These are phyloP conservation scores for Chaetops frenatus DNA, from an alignment of 2,113 vertebrate species.

Conservation along the genomic window DNA sequence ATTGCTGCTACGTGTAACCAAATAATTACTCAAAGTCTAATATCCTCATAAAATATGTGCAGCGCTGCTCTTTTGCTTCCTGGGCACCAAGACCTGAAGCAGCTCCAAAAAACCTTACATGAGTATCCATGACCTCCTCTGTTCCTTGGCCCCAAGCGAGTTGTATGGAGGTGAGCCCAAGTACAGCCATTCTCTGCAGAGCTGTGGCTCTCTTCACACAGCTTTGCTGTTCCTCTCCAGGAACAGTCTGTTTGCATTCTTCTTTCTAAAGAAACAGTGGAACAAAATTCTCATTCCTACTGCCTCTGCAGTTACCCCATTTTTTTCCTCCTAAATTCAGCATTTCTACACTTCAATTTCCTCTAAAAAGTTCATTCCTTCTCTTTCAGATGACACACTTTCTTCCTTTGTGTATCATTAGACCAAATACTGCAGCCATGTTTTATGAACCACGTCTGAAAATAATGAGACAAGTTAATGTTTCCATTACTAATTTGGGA, in stretches of 20 bases:
- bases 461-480: neutral
- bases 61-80: neutral
- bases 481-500: slow-evolving; percentile 40
- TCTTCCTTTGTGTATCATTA: neutral
- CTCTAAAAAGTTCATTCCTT: neutral
- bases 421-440: neutral
- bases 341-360: neutral
- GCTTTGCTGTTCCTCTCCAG: neutral
- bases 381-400: neutral
- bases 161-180: neutral
- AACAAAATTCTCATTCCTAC: neutral
- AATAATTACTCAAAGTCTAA: neutral
- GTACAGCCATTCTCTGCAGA: neutral
- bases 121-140: neutral
- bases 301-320: neutral
- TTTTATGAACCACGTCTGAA: neutral
- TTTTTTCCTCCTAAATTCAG: neutral
- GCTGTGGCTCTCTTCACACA: neutral
- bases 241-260: neutral
- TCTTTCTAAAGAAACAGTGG: neutral
- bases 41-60: neutral
- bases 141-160: neutral
- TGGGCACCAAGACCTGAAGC: neutral
- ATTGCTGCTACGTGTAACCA: neutral
- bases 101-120: neutral